Evolutionary conservation across 1,140 invertebrate genomes (phyloP).

Genomic region (Drosophila funebris): DNA sequence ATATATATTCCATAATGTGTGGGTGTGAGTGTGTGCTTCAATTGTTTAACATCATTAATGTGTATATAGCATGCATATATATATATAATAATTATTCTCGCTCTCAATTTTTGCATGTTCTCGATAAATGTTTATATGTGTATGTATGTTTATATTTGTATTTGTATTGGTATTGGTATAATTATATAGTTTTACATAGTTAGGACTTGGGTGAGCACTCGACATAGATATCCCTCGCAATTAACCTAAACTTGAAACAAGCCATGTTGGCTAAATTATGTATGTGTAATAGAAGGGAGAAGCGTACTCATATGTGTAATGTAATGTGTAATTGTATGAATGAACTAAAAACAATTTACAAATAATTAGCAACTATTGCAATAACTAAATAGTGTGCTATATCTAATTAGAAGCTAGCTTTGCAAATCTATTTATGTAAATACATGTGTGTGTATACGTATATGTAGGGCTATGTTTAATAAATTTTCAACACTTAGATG

Average conservation of each 20-base stretch:
- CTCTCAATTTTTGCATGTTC: conserved; percentile 29
- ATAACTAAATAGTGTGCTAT: conserved; percentile 75
- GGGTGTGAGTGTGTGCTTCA: conserved; percentile 54
- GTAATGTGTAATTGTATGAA: conserved; percentile 6
- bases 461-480: conserved; percentile 49
- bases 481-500: conserved; percentile 78
- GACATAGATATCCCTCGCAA: conserved; percentile 29
- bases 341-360: conserved; percentile 69
- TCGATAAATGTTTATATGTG: conserved; percentile 16
- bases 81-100: conserved; percentile 39
- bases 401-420: conserved; percentile 67
- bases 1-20: conserved; percentile 59
- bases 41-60: conserved; percentile 65
- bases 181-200: conserved; percentile 39
- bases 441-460: conserved; percentile 24
- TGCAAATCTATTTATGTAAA: conserved; percentile 43
- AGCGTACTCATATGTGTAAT: conserved; percentile 1
- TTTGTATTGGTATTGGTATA: conserved; percentile 21
- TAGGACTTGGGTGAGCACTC: conserved; percentile 56
- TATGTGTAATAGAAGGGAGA: conserved; percentile 11
- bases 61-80: conserved; percentile 52
- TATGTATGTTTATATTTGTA: conserved; percentile 26
- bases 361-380: conserved; percentile 78
- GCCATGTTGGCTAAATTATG: conserved; percentile 53
- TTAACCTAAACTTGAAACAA: conserved; percentile 53